These are phyloP conservation scores for Carposina sasakii DNA, from an alignment of 1,140 invertebrate genomes.

Conservation along the genomic window DNA sequence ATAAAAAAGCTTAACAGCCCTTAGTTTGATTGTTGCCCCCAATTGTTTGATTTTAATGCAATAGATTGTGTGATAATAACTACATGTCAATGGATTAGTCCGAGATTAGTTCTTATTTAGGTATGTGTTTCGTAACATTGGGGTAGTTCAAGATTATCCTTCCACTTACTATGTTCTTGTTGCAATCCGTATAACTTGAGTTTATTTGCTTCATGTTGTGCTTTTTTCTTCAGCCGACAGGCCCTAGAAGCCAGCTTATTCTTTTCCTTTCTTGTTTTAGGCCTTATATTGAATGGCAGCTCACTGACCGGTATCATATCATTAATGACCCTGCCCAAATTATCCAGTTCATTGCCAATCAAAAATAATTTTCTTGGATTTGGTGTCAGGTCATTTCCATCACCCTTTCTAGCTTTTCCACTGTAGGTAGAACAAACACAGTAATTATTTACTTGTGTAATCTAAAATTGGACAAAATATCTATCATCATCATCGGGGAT, in stretches of 20 bases:
- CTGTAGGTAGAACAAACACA: slow-evolving; percentile 75
- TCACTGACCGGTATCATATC: slow-evolving; percentile 97
- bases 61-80: no score
- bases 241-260: slow-evolving; percentile 97
- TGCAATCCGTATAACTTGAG: slow-evolving; percentile 95
- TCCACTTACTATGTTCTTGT: slow-evolving; percentile 91
- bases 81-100: no score
- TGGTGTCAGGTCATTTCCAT: slow-evolving; percentile 97
- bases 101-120: no score
- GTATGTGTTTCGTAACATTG: no score
- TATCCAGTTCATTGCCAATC: slow-evolving; percentile 94
- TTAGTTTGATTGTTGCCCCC: no score
- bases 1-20: no score
- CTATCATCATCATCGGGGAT: no score
- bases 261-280: slow-evolving; percentile 96
- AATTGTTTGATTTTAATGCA: no score
- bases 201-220: slow-evolving; percentile 96
- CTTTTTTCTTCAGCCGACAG: slow-evolving; percentile 95
- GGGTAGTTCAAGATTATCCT: no score
- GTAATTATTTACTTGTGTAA: no score
- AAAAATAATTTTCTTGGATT: slow-evolving; percentile 92
- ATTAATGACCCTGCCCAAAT: slow-evolving; percentile 92
- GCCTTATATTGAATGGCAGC: slow-evolving; percentile 89
- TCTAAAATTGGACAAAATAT: no score
- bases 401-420: slow-evolving; percentile 95